Evolutionary conservation across 2,113 vertebrate species (phyloP).

Genomic region (Strix uralensis): DNA sequence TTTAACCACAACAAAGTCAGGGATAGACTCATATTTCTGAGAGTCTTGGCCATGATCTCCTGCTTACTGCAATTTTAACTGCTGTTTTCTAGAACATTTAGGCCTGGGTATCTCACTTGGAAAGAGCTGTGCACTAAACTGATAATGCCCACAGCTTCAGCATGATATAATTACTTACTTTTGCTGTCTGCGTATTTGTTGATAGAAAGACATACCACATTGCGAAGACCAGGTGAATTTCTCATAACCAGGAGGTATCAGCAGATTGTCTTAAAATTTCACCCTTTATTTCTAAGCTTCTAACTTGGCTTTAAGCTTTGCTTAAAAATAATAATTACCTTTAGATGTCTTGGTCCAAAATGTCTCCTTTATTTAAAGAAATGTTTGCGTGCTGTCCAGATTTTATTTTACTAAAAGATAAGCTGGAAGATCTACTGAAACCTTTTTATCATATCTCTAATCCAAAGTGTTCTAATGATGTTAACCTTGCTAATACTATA

Average conservation of each 20-base stretch:
- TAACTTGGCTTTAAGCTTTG: background rate
- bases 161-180: background rate
- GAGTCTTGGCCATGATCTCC: background rate
- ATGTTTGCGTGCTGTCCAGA: background rate
- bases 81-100: background rate
- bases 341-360: background rate
- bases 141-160: background rate
- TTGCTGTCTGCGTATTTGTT: background rate
- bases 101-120: background rate
- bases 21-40: background rate
- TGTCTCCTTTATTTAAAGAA: background rate
- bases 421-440: background rate
- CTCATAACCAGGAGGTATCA: background rate
- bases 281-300: background rate
- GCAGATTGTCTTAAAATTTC: background rate
- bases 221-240: background rate
- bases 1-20: background rate
- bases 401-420: background rate
- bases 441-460: background rate
- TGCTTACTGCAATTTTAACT: background rate
- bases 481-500: background rate
- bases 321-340: background rate
- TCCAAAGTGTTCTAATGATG: rapidly evolving
- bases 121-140: background rate
- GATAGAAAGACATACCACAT: background rate